Evolutionary conservation across 2,888 invertebrate genomes (phyloP), one percentile per base, ranked within the genome.

Genomic region (Holacanthella duospinosa): DNA sequence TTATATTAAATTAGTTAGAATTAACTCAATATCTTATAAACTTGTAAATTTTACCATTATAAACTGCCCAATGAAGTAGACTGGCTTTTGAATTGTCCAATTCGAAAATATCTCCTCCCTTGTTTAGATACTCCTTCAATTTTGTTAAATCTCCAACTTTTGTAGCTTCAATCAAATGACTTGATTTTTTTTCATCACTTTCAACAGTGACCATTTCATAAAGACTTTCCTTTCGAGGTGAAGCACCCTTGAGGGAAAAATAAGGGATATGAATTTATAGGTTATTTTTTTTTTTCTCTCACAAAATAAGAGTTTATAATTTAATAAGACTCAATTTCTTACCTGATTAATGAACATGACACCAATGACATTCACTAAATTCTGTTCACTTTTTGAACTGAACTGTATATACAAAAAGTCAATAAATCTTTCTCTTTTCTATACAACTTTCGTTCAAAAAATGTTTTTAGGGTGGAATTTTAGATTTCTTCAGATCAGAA

Each of bases 21-120:
- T n/a, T n/a, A n/a, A n/a, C n/a, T n/a, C n/a, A n/a, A n/a, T n/a
- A n/a, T n/a, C 36, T 16, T 12, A 36, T 36, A 36, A 36, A 36
- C 16, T 12, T 16, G 36, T 36, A 6, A 9, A 29, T 19, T 2
- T 36, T 28, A 60, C 48, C 53, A 6, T 24, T 43, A 29, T 29
- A 21, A 27, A 26, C 55, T 29, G 55, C 55, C 61, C 36, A 61
- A 36, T 36, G 36, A 21, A 61, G 55, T 21, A 26, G 27, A 16
- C 28, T 24, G 19, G 21, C 21, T 60, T 21, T 36, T 16, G 9
- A 9, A 1, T 61, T 21, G 4, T 21, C 48, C 4, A 48, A 9
- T 21, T 48, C 48, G 4, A 21, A n/a, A 21, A 48, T 21, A 48
- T 48, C n/a, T 48, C 16, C 48, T n/a, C 48, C 48, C 21, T 48